These are phyloP conservation scores for Mola mola DNA, from an alignment of 2,113 vertebrate genomes.

Conservation along the genomic window DNA sequence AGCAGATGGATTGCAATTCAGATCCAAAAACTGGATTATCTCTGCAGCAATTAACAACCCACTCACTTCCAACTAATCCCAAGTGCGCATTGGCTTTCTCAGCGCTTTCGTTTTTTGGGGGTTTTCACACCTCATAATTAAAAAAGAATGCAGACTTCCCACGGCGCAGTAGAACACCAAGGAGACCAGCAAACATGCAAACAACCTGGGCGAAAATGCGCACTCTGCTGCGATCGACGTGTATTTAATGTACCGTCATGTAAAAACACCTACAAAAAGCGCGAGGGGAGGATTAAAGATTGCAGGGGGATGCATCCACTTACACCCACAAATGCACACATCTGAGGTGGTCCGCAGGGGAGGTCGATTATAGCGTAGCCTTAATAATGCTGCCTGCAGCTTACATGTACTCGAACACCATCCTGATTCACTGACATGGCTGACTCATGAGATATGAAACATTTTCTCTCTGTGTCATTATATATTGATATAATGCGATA, in stretches of 20 bases:
- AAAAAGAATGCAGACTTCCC: slow-evolving; percentile 75
- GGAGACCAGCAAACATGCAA: slow-evolving; percentile 59
- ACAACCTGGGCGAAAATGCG: slow-evolving; percentile 28
- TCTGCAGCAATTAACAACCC: slow-evolving; percentile 44
- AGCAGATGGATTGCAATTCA: slow-evolving; percentile 62
- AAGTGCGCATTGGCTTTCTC: slow-evolving; percentile 52
- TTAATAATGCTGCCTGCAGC: slow-evolving; percentile 74
- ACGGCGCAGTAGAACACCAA: slow-evolving; percentile 56
- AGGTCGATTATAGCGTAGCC: slow-evolving; percentile 75
- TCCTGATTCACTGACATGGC: too few relatives aligned
- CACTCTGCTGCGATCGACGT: slow-evolving; percentile 11
- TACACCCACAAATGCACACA: slow-evolving; percentile 26
- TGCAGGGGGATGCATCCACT: slow-evolving; percentile 3
- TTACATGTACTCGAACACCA: too few relatives aligned
- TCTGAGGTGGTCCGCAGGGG: slow-evolving; percentile 76
- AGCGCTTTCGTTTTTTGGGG: slow-evolving; percentile 64
- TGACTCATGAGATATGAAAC: too few relatives aligned
- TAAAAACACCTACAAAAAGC: background rate
- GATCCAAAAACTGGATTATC: slow-evolving; percentile 51
- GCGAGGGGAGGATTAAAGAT: slow-evolving; percentile 2
- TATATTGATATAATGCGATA: background rate
- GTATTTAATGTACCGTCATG: background rate
- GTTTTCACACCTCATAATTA: slow-evolving; percentile 80
- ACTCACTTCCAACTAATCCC: slow-evolving; percentile 3
- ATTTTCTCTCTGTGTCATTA: background rate